phyloP scores from a whole-genome alignment of 2,797 vertebrate species.

The Clarias laeviceps region DNA sequence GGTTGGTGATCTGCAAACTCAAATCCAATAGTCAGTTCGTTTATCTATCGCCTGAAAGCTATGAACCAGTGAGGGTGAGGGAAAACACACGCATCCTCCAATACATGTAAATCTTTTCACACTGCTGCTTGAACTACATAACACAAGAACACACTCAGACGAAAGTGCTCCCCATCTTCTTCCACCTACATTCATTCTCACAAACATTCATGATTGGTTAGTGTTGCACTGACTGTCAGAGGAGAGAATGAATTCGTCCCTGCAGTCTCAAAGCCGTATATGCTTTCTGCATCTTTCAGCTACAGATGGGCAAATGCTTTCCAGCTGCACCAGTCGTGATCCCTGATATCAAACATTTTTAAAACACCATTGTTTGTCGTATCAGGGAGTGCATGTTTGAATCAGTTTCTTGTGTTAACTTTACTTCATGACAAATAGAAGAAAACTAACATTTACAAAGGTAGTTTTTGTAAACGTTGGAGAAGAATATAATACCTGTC shows the following conservation, averaged over 20 bases:
- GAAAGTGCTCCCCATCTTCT: not conserved
- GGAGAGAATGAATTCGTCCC: not conserved
- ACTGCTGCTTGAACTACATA: not conserved
- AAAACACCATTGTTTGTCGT: not conserved
- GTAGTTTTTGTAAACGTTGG: not conserved
- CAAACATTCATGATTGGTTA: not conserved
- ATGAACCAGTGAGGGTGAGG: not conserved
- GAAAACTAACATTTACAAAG: not conserved
- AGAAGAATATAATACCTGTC: slow-evolving; percentile 77
- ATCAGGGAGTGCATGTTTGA: not conserved
- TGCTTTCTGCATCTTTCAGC: not conserved
- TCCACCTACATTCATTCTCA: not conserved
- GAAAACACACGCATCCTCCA: not conserved
- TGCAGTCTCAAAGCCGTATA: not conserved
- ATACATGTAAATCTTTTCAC: not conserved
- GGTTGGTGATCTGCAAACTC: not conserved
- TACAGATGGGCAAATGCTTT: not conserved
- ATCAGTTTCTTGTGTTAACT: not conserved
- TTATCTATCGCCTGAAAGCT: not conserved
- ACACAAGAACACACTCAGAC: not conserved
- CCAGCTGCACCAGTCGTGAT: not conserved
- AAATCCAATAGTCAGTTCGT: not conserved
- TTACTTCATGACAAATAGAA: not conserved
- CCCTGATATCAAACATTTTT: not conserved
- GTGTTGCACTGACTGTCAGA: not conserved